Evolutionary conservation across 1,140 invertebrate species (phyloP), one percentile per base, ranked within the genome.

Genomic region (Lepidurus arcticus): DNA sequence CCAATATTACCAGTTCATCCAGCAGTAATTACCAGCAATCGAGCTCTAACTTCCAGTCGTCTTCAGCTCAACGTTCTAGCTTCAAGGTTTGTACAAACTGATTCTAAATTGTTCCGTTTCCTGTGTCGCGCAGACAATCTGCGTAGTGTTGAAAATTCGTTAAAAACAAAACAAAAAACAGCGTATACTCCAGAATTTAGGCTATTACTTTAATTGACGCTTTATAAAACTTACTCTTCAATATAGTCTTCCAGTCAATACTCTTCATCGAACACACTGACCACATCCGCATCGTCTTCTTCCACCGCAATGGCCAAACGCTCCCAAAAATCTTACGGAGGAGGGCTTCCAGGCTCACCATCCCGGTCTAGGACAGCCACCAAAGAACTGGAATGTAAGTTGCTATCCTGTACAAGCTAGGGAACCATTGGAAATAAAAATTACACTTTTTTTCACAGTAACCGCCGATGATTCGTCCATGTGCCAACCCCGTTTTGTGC

Each of bases 381-480:
- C 0, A 96, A 95, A 87, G 94, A 97, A 87, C 85, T 97, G 80
- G 91, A 93, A 83, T 87, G 93, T 95, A 88, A 88, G 91, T 89
- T n/a, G 44, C n/a, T 11, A 24, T 8, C 21, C 7, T 43, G 10
- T 53, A 79, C 81, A 11, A 26, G 21, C 9, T 21, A 53, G 1
- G 34, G 73, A 75, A 75, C 11, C 74, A 8, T 13, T 16, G 21
- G 42, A 42, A 16, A 65, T 73, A 42, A 21, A n/a, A 21, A 26
- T 74, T 73, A 7, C 26, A 26, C n/a, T 43, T 76, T 80, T 26
- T 78, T 73, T 73, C 76, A 8, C 45, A 93, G 92, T 93, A 80
- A 91, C 93, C n/a, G 90, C 93, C 73, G 92, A 94, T 81, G 93
- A 95, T 84, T 88, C 91, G 11, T 87, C 90, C 42, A 95, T 95